Evolutionary conservation across 1,140 invertebrate species (phyloP), one percentile per base, ranked within the genome.

Genomic region (Asobara japonica): DNA sequence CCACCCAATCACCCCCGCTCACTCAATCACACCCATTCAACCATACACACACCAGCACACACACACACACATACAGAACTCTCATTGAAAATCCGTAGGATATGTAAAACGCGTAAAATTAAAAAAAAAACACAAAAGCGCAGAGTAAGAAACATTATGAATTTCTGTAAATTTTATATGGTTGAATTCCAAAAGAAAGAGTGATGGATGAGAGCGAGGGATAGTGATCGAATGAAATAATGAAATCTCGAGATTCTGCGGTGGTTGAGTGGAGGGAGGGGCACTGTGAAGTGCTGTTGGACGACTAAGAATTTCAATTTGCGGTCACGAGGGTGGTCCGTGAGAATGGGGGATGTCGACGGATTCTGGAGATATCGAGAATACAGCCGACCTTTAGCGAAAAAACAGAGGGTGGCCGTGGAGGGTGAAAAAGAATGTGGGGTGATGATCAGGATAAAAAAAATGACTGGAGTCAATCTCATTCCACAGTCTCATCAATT

Each of bases 241-340:
- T 84, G 83, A 86, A 86, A 85, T 85, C 83, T 80, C 78, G 78
- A 79, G 75, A 76, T 76, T 76, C 78, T 77, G 79, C 75, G 78
- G 71, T 78, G 74, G 69, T 18, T 5, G 22, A 41, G 31, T 7
- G 22, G 20, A 67, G 18, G 27, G 64, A 38, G 31, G 10, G 29
- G 31, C 13, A 36, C 16, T 38, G 8, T 8, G 7, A 25, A 65
- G 20, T 66, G 30, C 33, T 33, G 64, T 66, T 68, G 48, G 41
- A 38, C 76, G 80, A 77, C 80, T 82, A 86, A 85, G 86, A 87
- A 87, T 87, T 87, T 87, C 84, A 87, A 87, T 87, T 83, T 86
- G 86, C 80, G 86, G 83, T 84, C 83, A 82, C 80, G 76, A 82
- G 83, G 79, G 84, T 78, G 76, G 74, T 74, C 73, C 73, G 75